phyloP scores from a whole-genome alignment of 2,888 invertebrate genomes.

The Morpho achilles region DNA sequence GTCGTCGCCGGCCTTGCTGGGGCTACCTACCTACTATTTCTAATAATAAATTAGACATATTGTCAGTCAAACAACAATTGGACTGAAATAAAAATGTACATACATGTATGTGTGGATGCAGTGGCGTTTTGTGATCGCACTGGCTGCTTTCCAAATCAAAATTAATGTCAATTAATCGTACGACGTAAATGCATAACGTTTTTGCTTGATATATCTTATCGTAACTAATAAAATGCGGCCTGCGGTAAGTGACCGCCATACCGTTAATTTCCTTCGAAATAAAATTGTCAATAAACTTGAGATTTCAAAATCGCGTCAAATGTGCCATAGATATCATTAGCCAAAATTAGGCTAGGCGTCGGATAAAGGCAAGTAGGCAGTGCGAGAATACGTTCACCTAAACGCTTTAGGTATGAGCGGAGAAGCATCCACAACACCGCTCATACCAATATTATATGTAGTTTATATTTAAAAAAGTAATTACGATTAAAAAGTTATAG shows the following conservation, averaged over 20 bases:
- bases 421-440: constrained; percentile 75
- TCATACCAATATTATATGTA: constrained; percentile 78
- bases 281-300: neutral
- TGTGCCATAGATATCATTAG: constrained; percentile 14
- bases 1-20: constrained; percentile 47
- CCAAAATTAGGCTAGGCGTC: constrained; percentile 11
- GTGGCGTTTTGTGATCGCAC: constrained; percentile 64
- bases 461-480: constrained; percentile 65
- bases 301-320: constrained; percentile 6
- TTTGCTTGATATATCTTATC: constrained; percentile 18
- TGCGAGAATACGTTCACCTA: constrained; percentile 65
- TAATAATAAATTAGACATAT: constrained; percentile 49
- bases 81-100: constrained; percentile 55
- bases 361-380: constrained; percentile 46
- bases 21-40: constrained; percentile 48
- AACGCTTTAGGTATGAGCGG: constrained; percentile 79
- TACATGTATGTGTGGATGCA: constrained; percentile 74
- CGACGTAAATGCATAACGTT: constrained; percentile 34
- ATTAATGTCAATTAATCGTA: constrained; percentile 66
- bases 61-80: constrained; percentile 51
- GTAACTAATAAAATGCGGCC: constrained; percentile 6
- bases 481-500: constrained; percentile 59
- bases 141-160: constrained; percentile 51
- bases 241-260: constrained; percentile 2
- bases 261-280: neutral